Percentiles rank a stretch among this genome's conserved stretches.
Evolutionary conservation across 2,888 invertebrate genomes (phyloP).

Genomic region (Smittia sp.): DNA sequence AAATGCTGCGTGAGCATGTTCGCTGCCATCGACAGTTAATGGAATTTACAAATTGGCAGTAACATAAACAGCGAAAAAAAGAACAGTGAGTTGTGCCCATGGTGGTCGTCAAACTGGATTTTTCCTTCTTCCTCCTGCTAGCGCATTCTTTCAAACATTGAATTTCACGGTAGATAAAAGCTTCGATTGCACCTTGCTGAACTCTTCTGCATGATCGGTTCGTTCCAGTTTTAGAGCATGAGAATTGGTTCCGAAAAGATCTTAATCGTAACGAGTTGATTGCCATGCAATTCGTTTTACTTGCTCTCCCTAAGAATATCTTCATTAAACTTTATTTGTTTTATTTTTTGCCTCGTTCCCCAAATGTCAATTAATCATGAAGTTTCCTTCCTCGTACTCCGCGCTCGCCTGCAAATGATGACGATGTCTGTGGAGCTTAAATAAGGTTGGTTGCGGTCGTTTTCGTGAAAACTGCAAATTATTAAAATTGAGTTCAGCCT

Average conservation of each 20-base stretch:
- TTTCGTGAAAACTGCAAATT: conserved; percentile 14
- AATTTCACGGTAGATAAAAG: too few relatives aligned
- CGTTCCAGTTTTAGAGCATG: too few relatives aligned
- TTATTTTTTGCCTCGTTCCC: neutral
- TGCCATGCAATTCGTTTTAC: too few relatives aligned
- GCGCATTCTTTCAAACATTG: neutral
- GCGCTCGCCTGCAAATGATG: neutral
- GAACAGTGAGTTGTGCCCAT: neutral
- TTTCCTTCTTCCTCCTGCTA: neutral
- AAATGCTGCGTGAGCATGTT: too few relatives aligned
- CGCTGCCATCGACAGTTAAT: neutral
- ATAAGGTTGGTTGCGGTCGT: neutral
- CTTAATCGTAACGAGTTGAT: too few relatives aligned
- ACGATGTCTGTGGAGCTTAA: too few relatives aligned
- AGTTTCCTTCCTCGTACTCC: neutral
- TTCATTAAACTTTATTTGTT: too few relatives aligned
- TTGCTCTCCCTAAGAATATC: too few relatives aligned
- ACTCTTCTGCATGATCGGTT: too few relatives aligned
- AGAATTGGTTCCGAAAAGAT: too few relatives aligned
- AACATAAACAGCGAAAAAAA: too few relatives aligned
- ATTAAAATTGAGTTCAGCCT: neutral
- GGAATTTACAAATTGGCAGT: neutral
- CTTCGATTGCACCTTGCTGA: too few relatives aligned
- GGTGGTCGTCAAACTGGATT: conserved; percentile 12
- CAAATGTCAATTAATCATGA: neutral